Conservation (phyloP, 2,797 vertebrate genomes). For the Natrix natrix region DNA sequence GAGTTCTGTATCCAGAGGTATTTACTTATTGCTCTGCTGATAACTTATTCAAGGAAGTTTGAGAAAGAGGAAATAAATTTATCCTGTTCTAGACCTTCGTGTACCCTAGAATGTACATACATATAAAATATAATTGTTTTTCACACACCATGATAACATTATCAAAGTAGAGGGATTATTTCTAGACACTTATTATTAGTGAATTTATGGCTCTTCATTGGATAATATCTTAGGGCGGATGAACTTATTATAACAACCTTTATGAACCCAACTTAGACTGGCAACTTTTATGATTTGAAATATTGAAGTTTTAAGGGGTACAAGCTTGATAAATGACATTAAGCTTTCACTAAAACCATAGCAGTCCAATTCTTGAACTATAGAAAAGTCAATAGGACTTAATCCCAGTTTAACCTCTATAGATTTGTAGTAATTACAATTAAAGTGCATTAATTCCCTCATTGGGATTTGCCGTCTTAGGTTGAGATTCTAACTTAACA, state of each 20-base stretch:
- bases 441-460: neutral
- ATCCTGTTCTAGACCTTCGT: neutral
- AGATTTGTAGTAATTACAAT: neutral
- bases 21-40: neutral
- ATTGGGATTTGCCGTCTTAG: neutral
- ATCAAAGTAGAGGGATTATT: slow-evolving; percentile 23
- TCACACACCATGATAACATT: slow-evolving; percentile 21
- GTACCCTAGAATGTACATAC: neutral
- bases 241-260: slow-evolving; percentile 24
- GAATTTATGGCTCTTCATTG: slow-evolving; percentile 27
- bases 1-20: neutral
- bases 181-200: slow-evolving; percentile 44
- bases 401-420: neutral
- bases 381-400: neutral
- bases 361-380: neutral
- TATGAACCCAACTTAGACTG: neutral
- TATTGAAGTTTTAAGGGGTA: rapidly evolving
- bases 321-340: neutral
- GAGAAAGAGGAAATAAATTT: neutral
- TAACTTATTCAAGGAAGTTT: neutral
- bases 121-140: slow-evolving; percentile 27
- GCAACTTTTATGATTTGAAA: neutral
- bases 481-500: neutral
- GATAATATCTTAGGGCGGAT: slow-evolving; percentile 26
- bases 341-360: neutral